Conservation (phyloP, 2,113 vertebrate species). For the Apodemus speciosus region DNA sequence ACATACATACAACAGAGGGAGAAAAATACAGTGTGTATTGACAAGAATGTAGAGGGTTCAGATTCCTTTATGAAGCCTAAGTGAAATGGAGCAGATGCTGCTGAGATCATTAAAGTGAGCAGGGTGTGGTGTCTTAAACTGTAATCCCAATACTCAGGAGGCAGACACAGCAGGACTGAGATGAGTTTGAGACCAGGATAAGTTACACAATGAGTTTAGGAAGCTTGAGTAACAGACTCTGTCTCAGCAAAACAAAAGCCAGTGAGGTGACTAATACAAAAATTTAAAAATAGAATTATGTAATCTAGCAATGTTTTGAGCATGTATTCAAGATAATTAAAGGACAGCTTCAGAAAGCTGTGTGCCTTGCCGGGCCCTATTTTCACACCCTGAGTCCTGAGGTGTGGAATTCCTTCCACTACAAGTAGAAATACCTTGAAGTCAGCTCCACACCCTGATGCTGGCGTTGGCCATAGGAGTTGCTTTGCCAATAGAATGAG, state of each 20-base stretch:
- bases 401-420: neutral
- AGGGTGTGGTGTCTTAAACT: neutral
- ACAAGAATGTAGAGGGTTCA: neutral
- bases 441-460: neutral
- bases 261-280: neutral
- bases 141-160: neutral
- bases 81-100: neutral
- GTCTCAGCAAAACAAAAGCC: neutral
- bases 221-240: neutral
- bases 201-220: neutral
- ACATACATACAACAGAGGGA: neutral
- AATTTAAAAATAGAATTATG: constrained; percentile 5
- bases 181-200: neutral
- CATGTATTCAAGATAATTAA: neutral
- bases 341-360: neutral
- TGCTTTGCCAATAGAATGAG: neutral
- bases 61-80: neutral
- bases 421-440: neutral
- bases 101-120: neutral
- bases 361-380: neutral
- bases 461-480: neutral
- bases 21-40: neutral
- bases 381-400: neutral
- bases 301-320: neutral
- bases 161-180: neutral